phyloP scores from a whole-genome alignment of 1,140 invertebrate species.

The Panonychus citri region DNA sequence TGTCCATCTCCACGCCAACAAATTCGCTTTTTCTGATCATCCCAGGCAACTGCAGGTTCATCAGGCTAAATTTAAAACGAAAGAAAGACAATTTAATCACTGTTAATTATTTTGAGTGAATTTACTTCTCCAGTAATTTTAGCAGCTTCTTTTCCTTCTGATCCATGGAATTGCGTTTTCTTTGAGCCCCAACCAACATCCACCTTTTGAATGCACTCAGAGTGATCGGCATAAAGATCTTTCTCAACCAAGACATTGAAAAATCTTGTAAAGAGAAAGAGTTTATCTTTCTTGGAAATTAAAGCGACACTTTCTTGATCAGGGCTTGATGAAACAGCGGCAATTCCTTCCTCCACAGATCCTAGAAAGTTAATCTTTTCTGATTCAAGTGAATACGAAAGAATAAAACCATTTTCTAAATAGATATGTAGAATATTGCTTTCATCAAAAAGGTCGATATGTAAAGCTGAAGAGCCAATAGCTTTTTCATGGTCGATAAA shows the following conservation, averaged over 20 bases:
- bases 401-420: not conserved
- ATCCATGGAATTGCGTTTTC: constrained; percentile 83
- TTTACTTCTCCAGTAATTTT: not conserved
- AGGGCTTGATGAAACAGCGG: constrained; percentile 34
- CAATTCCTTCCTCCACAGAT: constrained; percentile 20
- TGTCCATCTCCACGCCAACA: constrained; percentile 62
- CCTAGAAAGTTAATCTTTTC: not conserved
- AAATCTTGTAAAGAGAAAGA: constrained; percentile 10
- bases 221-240: constrained; percentile 5
- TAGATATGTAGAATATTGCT: not conserved
- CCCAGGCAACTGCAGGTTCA: constrained; percentile 6
- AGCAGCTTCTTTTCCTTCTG: constrained; percentile 54
- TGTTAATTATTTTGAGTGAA: too few relatives aligned
- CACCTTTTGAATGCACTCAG: constrained; percentile 26
- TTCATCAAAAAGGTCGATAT: not conserved
- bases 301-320: constrained; percentile 38
- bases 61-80: not conserved
- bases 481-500: not conserved
- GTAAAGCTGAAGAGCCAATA: not conserved
- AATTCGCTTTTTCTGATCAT: constrained; percentile 34
- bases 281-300: constrained; percentile 20
- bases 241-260: not conserved
- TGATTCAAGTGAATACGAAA: not conserved
- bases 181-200: constrained; percentile 54
- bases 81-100: not conserved